Evolutionary conservation across 2,113 vertebrate species (phyloP).

Genomic region (Malurus melanocephalus): DNA sequence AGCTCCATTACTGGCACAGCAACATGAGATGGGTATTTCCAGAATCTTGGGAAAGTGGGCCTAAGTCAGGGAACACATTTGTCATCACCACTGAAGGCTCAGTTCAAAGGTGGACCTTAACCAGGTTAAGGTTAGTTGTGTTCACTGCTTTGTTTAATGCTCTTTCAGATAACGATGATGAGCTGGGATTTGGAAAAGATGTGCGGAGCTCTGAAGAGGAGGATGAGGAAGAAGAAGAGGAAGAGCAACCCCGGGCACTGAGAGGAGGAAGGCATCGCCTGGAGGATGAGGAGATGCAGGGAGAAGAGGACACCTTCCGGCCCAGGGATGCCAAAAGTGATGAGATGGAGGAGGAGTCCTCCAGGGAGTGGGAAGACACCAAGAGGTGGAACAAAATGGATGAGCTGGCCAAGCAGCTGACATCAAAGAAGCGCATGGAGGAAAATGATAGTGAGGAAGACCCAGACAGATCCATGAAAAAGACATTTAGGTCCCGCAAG

Average conservation of each 20-base stretch:
- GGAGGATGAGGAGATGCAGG: slow-evolving; percentile 11
- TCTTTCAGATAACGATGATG: slow-evolving; percentile 49
- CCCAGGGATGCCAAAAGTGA: slow-evolving; percentile 1
- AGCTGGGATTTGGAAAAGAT: slow-evolving; percentile 48
- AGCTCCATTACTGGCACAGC: not conserved
- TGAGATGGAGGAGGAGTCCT: slow-evolving; percentile 47
- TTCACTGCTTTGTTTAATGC: not conserved
- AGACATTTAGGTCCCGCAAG: slow-evolving; percentile 53
- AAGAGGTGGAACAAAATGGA: slow-evolving; percentile 79
- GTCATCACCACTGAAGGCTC: not conserved
- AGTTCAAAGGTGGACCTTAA: not conserved
- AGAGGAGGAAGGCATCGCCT: slow-evolving; percentile 49
- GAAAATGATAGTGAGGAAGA: slow-evolving; percentile 56
- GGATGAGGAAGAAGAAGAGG: slow-evolving; percentile 57
- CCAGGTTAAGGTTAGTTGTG: not conserved
- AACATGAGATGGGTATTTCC: not conserved
- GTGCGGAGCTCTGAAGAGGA: slow-evolving; percentile 19
- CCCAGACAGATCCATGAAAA: slow-evolving; percentile 71
- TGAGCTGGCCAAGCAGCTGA: slow-evolving; percentile 73
- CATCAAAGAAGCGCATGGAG: slow-evolving; percentile 64
- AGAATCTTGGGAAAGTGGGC: not conserved
- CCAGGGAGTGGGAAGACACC: slow-evolving; percentile 67
- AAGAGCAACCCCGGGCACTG: slow-evolving; percentile 1
- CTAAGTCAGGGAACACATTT: not conserved
- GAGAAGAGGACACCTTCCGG: slow-evolving; percentile 23